Base-by-base conservation (phyloP, 92 coral and sea anemone genomes). In the Galaxea fascicularis region DNA sequence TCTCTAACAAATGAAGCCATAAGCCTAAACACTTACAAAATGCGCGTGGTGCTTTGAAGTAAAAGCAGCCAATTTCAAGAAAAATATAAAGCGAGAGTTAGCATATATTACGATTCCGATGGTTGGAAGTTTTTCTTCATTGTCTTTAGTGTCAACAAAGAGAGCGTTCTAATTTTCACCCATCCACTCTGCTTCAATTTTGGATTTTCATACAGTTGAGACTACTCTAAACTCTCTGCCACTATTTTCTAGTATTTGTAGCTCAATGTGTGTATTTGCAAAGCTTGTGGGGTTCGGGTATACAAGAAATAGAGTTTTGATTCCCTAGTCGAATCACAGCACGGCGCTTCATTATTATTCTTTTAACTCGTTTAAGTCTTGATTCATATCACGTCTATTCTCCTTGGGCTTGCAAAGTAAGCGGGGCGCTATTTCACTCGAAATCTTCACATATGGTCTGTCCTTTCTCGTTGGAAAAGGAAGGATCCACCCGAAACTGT, bases 321-420 rank as follows among this genome's bases (percentile, higher is more conserved):
- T 85, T 72, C 81, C 30, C 49, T 88, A 68, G 82, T 80, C 57
- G 47, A 72, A 71, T 82, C 89, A 10, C 92, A 78, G 94, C 94
- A 68, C 68, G 92, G 31, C 44, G 65, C 81, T 68, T 52, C 45
- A 72, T 84, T 83, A 84, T 68, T 91, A 84, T 88, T 88, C 78
- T 65, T 81, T 72, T 85, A 76, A 91, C 83, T 80, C 92, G 83
- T 74, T 79, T 83, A 91, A 88, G 78, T 44, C 52, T 74, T 54
- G 27, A 54, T 70, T 41, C 78, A 25, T 45, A 56, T 57, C 77
- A 15, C 22, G 67, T 71, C 53, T 82, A 54, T 1, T 58, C 71
- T 69, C 78, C 69, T 24, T 53, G 3, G 30, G 62, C 47, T 45
- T 26, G 53, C 41, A 29, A 21, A 54, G 6, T 21, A 27, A 54